Evolutionary conservation across 2,113 vertebrate species (phyloP).

Genomic region (Triplophysa dalaica): DNA sequence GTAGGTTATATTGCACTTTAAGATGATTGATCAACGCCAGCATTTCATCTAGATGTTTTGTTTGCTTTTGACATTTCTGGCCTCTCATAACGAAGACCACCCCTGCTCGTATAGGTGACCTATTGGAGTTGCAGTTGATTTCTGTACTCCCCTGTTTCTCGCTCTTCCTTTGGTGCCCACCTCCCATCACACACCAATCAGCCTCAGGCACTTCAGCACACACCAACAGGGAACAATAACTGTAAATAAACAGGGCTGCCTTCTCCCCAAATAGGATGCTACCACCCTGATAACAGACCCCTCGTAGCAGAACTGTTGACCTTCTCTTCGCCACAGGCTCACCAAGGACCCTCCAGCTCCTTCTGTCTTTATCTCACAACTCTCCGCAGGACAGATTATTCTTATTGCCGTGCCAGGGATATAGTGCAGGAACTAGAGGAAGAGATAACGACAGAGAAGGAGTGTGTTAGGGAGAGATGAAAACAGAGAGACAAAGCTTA

Average conservation of each 20-base stretch:
- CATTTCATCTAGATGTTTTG: slow-evolving; percentile 42
- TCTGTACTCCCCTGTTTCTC: slow-evolving; percentile 65
- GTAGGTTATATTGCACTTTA: not conserved
- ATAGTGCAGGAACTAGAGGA: slow-evolving; percentile 42
- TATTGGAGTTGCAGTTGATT: slow-evolving; percentile 75
- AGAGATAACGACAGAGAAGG: slow-evolving; percentile 52
- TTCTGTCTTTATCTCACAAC: slow-evolving; percentile 82
- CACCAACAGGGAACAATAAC: slow-evolving; percentile 89
- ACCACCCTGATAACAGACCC: slow-evolving; percentile 83
- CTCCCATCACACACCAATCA: slow-evolving; percentile 85
- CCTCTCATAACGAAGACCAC: slow-evolving; percentile 35
- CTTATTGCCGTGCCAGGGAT: slow-evolving; percentile 61
- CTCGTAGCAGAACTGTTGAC: slow-evolving; percentile 88
- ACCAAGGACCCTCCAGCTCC: slow-evolving; percentile 82
- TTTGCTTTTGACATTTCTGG: slow-evolving; percentile 51
- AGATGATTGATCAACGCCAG: slow-evolving; percentile 41
- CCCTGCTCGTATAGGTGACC: slow-evolving; percentile 63
- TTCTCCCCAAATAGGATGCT: slow-evolving; percentile 85
- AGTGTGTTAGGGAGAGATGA: slow-evolving; percentile 42
- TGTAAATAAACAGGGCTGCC: slow-evolving; percentile 89
- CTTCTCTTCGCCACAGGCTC: slow-evolving; percentile 85
- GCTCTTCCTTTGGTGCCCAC: slow-evolving; percentile 58
- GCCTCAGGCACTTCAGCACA: slow-evolving; percentile 79
- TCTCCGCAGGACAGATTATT: slow-evolving; percentile 78
- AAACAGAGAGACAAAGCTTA: slow-evolving; percentile 50